These are phyloP conservation scores for Pterois miles DNA, from an alignment of 2,797 vertebrate genomes.

Conservation along the genomic window DNA sequence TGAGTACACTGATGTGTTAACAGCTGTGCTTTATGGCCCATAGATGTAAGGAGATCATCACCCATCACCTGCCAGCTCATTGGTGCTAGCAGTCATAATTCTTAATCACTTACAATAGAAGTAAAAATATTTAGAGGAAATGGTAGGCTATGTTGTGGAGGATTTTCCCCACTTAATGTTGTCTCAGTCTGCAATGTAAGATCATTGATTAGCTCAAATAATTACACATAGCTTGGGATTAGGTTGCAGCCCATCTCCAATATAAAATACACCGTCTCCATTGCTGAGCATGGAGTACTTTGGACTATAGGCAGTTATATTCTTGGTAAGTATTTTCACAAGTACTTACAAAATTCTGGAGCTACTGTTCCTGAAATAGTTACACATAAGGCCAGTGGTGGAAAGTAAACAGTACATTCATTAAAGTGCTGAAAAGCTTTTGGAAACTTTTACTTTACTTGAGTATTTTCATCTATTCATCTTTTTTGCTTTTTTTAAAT, in stretches of 20 bases:
- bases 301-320: not conserved
- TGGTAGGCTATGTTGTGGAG: not conserved
- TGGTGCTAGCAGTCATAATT: not conserved
- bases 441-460: not conserved
- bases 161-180: not conserved
- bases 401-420: accelerated
- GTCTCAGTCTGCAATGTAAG: not conserved
- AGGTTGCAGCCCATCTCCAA: not conserved
- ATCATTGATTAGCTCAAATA: not conserved
- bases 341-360: not conserved
- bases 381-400: not conserved
- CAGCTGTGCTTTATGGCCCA: not conserved
- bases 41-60: not conserved
- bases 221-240: not conserved
- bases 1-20: not conserved
- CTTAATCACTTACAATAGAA: not conserved
- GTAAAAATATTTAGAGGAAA: not conserved
- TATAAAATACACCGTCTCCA: not conserved
- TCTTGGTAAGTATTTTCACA: slow-evolving; percentile 1
- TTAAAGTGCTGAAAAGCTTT: not conserved
- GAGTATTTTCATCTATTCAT: not conserved
- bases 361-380: not conserved
- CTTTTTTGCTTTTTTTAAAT: too few relatives aligned
- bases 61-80: not conserved
- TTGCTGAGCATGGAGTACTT: not conserved